Evolutionary conservation across 2,888 invertebrate species (phyloP), one percentile per base, ranked within the genome.

Genomic region (Ormyrus labotus): DNA sequence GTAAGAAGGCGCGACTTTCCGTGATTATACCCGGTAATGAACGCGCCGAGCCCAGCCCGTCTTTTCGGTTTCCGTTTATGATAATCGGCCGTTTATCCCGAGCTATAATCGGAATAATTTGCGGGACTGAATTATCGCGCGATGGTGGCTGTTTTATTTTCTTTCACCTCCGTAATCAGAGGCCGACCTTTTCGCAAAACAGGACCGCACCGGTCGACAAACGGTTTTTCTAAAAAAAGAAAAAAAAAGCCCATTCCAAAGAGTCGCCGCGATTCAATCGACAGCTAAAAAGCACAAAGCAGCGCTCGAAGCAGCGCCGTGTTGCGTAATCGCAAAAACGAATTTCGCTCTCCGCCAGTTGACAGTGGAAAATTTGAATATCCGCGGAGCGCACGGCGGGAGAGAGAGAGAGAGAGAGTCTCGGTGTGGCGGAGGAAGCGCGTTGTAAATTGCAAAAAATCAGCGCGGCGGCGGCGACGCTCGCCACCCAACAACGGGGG

Each of bases 401-500:
- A 9, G 13, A 13, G 67, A 13, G 65, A 55, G 60, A n/a, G 60
- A 57, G 71, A 19, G 65, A 13, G 51, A n/a, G 13, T 19, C 50
- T 47, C 1, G 58, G 19, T 19, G 7, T 10, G 7, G 61, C 58
- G n/a, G 67, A 57, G 60, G 34, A 34, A 34, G 13, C 13, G 60
- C 64, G 71, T 34, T 3, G 34, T 67, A 78, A 81, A 81, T 81
- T 81, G 57, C 81, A 81, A 81, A 81, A 81, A 78, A 78, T 74
- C 78, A 78, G 81, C 74, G 34, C 34, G 34, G 34, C 34, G 34
- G 19, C 19, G 19, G 67, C 71, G 67, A 67, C 67, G 64, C 47
- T 8, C 48, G 50, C 63, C 13, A 71, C 57, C 11, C 65, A 64
- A 64, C 67, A 61, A 50, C 72, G 13, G 60, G 45, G 34, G 53